Base-by-base conservation (phyloP, 1,140 invertebrate genomes). In the Drepana arcuata region DNA sequence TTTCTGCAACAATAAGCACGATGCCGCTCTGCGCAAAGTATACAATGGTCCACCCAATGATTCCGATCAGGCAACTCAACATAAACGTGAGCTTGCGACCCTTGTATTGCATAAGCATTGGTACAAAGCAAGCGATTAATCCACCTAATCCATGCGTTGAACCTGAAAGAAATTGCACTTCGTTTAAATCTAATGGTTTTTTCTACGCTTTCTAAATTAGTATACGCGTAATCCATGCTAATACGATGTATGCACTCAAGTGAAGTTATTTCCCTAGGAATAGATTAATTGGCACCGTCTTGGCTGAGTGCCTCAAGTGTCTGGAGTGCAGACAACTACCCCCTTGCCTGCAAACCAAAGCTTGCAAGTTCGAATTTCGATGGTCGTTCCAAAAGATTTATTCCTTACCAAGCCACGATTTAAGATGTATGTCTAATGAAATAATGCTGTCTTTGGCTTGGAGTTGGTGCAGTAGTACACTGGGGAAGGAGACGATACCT, bases 81-180 rank as follows among this genome's bases (percentile, higher is more conserved):
- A 45, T 24, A 26, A 39, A 45, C n/a, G 31, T 29, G 2, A 34
- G 16, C 26, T 21, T 45, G 15, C 42, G 30, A 6, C 42, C 42
- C 34, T n/a, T 30, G 12, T 16, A 30, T 13, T 45, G 42, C 42
- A 45, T 45, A 5, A 45, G 7, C 1, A 26, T 16, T 4, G 35
- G 42, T 14, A 39, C 27, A 1, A 38, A 7, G 3, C 38, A 34
- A 14, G 30, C 30, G 2, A 36, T 35, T 23, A 45, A 16, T 2
- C 42, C 42, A 2, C 31, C 42, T n/a, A 45, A 14, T n/a, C 42
- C 42, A 7, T 45, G 35, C 2, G 30, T 18, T 0, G 42, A 45
- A n/a, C 42, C 42, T 45, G 35, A 15, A 35, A 14, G n/a, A n/a
- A n/a, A n/a, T n/a, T n/a, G n/a, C n/a, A n/a, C n/a, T n/a, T n/a